Percentiles rank a stretch among this genome's conserved stretches.
Evolutionary conservation across 1,140 invertebrate species (phyloP).

Genomic region (Pseudomyrmex sp.): DNA sequence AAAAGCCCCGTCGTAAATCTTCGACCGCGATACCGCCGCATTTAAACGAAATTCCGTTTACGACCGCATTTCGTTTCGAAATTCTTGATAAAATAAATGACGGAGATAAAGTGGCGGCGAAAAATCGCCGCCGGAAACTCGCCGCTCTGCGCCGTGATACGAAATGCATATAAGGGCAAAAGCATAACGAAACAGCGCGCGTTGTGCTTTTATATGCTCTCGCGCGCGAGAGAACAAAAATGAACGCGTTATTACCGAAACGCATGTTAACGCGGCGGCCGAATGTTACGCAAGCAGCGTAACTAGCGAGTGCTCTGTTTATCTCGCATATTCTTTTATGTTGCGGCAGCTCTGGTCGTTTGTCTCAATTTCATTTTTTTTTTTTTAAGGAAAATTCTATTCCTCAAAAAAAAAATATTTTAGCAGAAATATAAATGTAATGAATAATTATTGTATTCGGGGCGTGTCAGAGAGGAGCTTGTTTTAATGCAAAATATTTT

Average conservation of each 20-base stretch:
- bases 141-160: constrained; percentile 20
- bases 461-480: no score
- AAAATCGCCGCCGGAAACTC: constrained; percentile 20
- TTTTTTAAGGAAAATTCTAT: no score
- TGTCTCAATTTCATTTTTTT: constrained; percentile 21
- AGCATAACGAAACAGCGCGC: constrained; percentile 10
- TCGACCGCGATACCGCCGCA: background rate
- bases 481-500: no score
- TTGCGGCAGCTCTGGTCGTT: background rate
- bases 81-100: constrained; percentile 61
- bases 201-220: background rate
- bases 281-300: background rate
- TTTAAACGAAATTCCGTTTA: constrained; percentile 25
- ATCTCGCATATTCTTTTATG: constrained; percentile 22
- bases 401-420: background rate
- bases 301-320: constrained; percentile 31
- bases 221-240: constrained; percentile 1
- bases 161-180: background rate
- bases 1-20: constrained; percentile 48
- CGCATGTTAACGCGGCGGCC: constrained; percentile 21
- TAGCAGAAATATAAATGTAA: background rate
- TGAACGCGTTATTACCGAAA: constrained; percentile 20
- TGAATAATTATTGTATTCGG: background rate
- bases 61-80: constrained; percentile 14
- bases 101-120: constrained; percentile 19